Base-by-base conservation (phyloP, 2,113 vertebrate genomes). In the Pampusana beccarii region DNA sequence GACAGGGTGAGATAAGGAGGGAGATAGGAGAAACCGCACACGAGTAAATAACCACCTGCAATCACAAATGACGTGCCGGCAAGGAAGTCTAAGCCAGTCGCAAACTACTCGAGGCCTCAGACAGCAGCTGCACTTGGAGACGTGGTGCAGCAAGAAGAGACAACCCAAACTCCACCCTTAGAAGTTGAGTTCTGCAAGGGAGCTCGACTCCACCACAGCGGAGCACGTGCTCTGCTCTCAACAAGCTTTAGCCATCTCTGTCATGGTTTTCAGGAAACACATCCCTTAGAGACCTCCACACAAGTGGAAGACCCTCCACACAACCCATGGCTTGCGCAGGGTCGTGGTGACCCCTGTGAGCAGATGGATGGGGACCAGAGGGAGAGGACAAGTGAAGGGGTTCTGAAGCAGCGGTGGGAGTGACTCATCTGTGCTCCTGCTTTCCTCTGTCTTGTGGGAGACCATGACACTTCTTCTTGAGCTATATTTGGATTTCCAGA, bases 341-440 rank as follows among this genome's bases (percentile, higher is more conserved):
- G 26, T 34, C 38, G 36, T 1, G 0, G 26, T 10, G 20, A n/a
- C 16, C 23, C 20, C n/a, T 0, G 0, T 10, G n/a, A n/a, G 11
- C 16, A 65, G 31, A 13, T 0, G 1, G 34, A 21, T 26, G 25
- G 25, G 26, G 9, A 51, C 14, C 28, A 34, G 18, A 25, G 15
- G 18, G 11, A 40, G 19, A 64, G 12, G n/a, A 9, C 24, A 80
- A 16, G 50, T 2, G 2, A 66, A 95, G 25, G 17, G 3, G 5
- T 25, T 6, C 54, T 21, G 16, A 14, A 89, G 11, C 36, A 78
- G 31, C 33, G 24, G 13, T 2, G 10, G 56, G 29, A 74, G 64
- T 10, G 24, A 42, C 21, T 24, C 13, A 11, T 24, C 23, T 7
- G 18, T 26, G 31, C 7, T 36, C 42, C 4, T 14, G 4, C 25